Base-by-base conservation (phyloP, 2,797 vertebrate genomes). In the Podargus strigoides region DNA sequence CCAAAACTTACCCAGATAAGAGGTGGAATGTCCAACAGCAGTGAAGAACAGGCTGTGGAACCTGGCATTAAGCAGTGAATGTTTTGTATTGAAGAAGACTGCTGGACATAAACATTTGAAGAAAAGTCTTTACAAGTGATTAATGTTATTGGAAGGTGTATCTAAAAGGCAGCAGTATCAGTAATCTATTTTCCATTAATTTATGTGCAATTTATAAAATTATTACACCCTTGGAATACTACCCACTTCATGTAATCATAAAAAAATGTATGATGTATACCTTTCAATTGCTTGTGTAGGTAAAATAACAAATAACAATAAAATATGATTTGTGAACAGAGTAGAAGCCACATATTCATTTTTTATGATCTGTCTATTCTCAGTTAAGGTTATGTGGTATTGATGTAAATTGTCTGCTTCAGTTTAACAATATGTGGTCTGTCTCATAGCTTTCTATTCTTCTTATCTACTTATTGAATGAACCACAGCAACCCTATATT, bases 211-310 rank as follows among this genome's bases (percentile, higher is more conserved):
- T 73, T 93, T 94, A 50, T 92, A 47, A 96, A 91, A 72, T 95
- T 94, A 94, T 89, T 96, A 76, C 69, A 44, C 78, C 89, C 86
- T 93, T 95, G 62, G 66, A 90, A 84, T 96, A 82, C 90, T 96
- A 89, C 23, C 75, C 50, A 81, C 37, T 94, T 84, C 72, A 72
- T 89, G 79, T 96, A 89, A 95, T 93, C 81, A 86, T 97, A 95
- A 97, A 97, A 97, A 97, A 97, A 90, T 91, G 96, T 95, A 95
- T 92, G 75, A 83, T 94, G 86, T 92, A 83, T 94, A 91, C 23
- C 60, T 55, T 96, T 91, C 70, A 91, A 73, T 93, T 93, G 36
- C 41, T 67, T 87, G 46, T 94, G n/a, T 87, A 67, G 85, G 23
- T 60, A 91, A 91, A 95, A 92, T 20, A 56, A 55, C 21, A 37